A percentile compares a stretch with the other conserved stretches of the same genome.
Conservation (phyloP, 2,797 vertebrate genomes). For the Silurus lanzhouensis region DNA sequence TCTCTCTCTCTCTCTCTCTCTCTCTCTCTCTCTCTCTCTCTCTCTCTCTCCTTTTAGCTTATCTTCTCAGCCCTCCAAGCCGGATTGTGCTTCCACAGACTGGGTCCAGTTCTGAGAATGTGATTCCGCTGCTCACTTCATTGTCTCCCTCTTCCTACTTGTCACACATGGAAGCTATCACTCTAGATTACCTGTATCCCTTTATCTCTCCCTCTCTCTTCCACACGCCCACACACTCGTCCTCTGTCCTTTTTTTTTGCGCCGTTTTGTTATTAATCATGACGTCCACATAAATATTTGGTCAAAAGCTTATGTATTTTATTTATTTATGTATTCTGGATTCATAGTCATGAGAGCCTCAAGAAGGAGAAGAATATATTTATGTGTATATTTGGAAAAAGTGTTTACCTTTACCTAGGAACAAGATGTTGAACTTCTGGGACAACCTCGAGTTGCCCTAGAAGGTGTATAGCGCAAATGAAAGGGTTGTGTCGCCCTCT, state of each 20-base stretch:
- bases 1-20: neutral
- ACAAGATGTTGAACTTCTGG: neutral
- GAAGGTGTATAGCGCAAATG: slow-evolving; percentile 4
- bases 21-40: neutral
- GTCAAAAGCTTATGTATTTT: neutral
- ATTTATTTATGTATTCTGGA: slow-evolving; percentile 21
- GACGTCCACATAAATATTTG: neutral
- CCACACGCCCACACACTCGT: neutral
- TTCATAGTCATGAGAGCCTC: neutral
- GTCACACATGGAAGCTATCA: neutral
- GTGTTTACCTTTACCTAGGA: slow-evolving; percentile 13
- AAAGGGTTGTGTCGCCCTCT: slow-evolving; percentile 28
- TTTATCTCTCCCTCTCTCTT: neutral
- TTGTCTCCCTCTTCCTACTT: neutral
- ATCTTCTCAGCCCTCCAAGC: slow-evolving; percentile 72
- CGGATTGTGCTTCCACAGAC: slow-evolving; percentile 72
- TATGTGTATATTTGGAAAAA: slow-evolving; percentile 31
- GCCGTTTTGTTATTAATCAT: neutral
- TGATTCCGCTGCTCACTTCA: neutral
- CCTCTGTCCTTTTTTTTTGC: neutral
- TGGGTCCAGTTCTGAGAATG: slow-evolving; percentile 79
- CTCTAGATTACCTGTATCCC: neutral
- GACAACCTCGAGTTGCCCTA: neutral
- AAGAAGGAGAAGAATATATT: neutral
- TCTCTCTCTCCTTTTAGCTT: slow-evolving; percentile 53